phyloP scores from a whole-genome alignment of 2,888 invertebrate genomes.

The Deilephila porcellus region DNA sequence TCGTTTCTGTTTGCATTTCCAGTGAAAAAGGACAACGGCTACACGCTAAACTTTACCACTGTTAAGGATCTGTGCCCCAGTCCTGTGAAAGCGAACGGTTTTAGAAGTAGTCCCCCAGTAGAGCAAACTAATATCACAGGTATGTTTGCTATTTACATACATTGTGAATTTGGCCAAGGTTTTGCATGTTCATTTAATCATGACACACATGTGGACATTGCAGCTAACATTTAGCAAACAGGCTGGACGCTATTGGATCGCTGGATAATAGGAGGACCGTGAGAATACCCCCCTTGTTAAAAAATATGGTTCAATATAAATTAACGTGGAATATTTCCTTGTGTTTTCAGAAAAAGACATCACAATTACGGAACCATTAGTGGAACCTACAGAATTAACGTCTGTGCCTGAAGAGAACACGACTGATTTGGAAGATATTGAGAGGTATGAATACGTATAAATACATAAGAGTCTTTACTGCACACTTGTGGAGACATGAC shows the following conservation, averaged over 20 bases:
- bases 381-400: conserved; percentile 80
- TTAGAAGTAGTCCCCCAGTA: conserved; percentile 78
- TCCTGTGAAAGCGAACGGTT: conserved; percentile 80
- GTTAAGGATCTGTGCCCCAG: conserved; percentile 80
- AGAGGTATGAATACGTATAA: conserved; percentile 59
- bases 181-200: conserved; percentile 25
- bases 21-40: conserved; percentile 83
- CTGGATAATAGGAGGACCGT: conserved; percentile 17
- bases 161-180: conserved; percentile 24
- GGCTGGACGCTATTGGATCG: conserved; percentile 17
- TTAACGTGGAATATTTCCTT: conserved; percentile 3
- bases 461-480: not conserved
- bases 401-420: conserved; percentile 76
- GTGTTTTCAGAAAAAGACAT: conserved; percentile 77
- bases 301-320: not conserved
- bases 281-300: conserved; percentile 8
- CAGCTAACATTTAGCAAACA: conserved; percentile 24
- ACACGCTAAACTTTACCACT: conserved; percentile 79
- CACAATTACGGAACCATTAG: conserved; percentile 80
- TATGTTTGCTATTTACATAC: conserved; percentile 40
- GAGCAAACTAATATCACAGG: conserved; percentile 81
- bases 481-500: too few relatives aligned
- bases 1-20: conserved; percentile 51
- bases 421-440: conserved; percentile 79
- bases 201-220: conserved; percentile 19